Evolutionary conservation across 1,140 invertebrate genomes (phyloP), one percentile per base, ranked within the genome.

Genomic region (Drosophila bipectinata): DNA sequence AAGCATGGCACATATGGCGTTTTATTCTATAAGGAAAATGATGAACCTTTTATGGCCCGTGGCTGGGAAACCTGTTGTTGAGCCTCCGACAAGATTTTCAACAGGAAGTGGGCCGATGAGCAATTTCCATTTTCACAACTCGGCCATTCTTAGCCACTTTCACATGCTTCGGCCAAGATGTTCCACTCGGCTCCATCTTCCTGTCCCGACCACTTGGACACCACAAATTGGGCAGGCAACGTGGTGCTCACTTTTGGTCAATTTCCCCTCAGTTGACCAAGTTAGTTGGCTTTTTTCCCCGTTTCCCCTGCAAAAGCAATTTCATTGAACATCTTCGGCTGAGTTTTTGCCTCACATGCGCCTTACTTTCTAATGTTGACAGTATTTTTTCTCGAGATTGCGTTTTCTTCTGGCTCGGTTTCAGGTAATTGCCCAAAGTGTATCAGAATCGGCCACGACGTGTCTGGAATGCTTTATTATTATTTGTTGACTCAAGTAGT

Each of bases 171-270:
- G 44, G 26, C 26, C 57, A 15, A 26, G 52, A 7, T 21, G 18
- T 10, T 47, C 44, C 44, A 24, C 44, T 10, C 18, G 45, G 21
- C 49, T 54, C 52, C 34, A 59, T 84, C 83, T 88, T 87, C 83
- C 79, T 88, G 72, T 88, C 83, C 63, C 60, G 79, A 77, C 82
- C 75, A 82, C 83, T 88, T 72, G 53, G 71, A 63, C 83, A 77
- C 30, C 79, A 67, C 76, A 68, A 88, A 88, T 87, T 88, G 83
- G 79, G 79, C 83, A 88, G 58, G 61, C 57, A 77, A 87, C 83
- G 81, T 81, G 83, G 81, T 81, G 83, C 76, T 83, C 83, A 88
- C 83, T 87, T 87, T 88, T 87, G 67, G 83, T 81, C 84, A 87
- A 79, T 87, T 83, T 88, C 44, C 79, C 71, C 74, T 67, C 66